Conservation (phyloP, 35 echinoderm and acorn worm species). For the Apostichopus californicus region DNA sequence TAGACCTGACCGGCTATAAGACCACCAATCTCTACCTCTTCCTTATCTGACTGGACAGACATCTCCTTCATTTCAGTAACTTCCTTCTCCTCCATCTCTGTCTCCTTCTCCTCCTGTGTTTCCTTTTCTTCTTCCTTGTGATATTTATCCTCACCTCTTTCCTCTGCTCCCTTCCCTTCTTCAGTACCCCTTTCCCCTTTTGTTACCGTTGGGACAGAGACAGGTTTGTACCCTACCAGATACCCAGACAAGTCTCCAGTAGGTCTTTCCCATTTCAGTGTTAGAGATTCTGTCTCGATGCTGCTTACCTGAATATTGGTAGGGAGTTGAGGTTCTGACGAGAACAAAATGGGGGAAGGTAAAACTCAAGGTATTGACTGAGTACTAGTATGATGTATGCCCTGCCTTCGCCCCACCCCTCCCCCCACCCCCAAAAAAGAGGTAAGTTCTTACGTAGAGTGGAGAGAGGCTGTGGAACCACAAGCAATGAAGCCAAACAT, state of each 20-base stretch:
- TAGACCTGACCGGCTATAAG: constrained; percentile 17
- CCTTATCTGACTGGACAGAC: neutral
- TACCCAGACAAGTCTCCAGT: constrained; percentile 32
- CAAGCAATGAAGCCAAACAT: neutral
- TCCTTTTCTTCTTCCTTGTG: neutral
- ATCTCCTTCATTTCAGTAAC: constrained; percentile 1
- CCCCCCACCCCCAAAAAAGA: too few species aligned
- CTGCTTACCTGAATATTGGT: constrained; percentile 3
- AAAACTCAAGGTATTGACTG: too few species aligned
- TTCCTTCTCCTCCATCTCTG: neutral
- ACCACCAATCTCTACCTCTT: constrained; percentile 6
- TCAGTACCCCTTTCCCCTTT: neutral
- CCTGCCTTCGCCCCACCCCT: too few species aligned
- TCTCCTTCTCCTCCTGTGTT: neutral
- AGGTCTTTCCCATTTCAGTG: constrained; percentile 36
- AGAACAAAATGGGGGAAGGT: neutral
- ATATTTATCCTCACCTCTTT: neutral
- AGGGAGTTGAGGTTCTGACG: constrained; percentile 40
- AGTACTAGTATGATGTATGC: too few species aligned
- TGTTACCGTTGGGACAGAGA: neutral
- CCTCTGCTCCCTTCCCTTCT: neutral
- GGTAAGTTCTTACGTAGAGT: too few species aligned
- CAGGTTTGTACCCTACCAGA: neutral
- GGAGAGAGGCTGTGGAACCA: neutral
- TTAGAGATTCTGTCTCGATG: neutral